Conservation (phyloP, 2,113 vertebrate species). For the Chionis minor region DNA sequence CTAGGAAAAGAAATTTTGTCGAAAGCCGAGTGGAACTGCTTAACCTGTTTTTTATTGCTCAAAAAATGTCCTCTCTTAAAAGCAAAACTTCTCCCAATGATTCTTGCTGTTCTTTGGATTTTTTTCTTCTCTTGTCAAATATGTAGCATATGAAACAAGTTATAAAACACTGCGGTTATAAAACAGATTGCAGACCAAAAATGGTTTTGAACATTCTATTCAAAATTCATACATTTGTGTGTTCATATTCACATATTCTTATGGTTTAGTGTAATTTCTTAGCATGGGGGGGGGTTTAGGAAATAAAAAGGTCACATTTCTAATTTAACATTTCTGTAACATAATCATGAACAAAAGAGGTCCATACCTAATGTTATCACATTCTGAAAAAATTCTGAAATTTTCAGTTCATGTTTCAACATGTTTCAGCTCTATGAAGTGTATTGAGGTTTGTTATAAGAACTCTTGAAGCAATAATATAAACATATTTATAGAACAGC, state of each 20-base stretch:
- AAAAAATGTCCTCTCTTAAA: neutral
- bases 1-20: neutral
- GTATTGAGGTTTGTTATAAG: neutral
- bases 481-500: neutral
- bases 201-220: neutral
- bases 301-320: neutral
- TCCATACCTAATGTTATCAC: neutral
- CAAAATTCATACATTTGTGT: neutral
- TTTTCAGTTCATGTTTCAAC: neutral
- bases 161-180: neutral
- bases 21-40: neutral
- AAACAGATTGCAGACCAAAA: neutral
- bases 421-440: neutral
- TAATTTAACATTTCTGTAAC: neutral
- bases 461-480: neutral
- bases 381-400: neutral
- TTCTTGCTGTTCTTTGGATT: neutral
- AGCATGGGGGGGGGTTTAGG: rapidly evolving
- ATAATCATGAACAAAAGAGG: neutral
- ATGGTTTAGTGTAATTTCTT: neutral
- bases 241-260: neutral
- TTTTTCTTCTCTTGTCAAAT: neutral
- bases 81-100: neutral
- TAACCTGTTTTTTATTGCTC: neutral
- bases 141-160: neutral